Conservation (phyloP, 1,140 invertebrate genomes). For the Trichomalopsis sarcophagae region DNA sequence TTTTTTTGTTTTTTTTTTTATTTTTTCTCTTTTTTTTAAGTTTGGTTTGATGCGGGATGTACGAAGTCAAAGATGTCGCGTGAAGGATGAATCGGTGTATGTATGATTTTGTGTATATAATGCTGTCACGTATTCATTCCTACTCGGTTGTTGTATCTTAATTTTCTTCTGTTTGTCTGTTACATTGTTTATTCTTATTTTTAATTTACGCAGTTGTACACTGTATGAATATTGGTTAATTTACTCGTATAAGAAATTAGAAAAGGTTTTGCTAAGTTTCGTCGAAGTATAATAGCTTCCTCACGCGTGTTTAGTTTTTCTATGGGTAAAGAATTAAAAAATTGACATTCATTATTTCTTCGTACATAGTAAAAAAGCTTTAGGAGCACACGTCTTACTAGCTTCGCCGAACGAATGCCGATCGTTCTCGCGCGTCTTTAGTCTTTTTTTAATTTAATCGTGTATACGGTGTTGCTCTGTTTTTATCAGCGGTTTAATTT, state of each 20-base stretch:
- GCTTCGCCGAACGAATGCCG: conserved; percentile 29
- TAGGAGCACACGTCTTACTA: conserved; percentile 38
- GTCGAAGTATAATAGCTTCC: conserved; percentile 10
- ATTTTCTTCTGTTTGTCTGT: conserved; percentile 15
- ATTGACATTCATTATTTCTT: conserved; percentile 47
- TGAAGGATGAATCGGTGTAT: conserved; percentile 27
- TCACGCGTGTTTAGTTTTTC: conserved; percentile 7
- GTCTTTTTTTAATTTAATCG: not conserved
- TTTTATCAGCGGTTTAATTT: not conserved
- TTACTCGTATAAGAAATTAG: conserved; percentile 48
- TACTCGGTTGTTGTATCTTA: not conserved
- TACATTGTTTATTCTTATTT: conserved; percentile 41
- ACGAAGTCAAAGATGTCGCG: conserved; percentile 36
- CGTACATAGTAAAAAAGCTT: conserved; percentile 45
- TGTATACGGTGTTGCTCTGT: conserved; percentile 4
- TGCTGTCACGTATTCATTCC: conserved; percentile 6
- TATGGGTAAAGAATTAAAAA: conserved; percentile 44
- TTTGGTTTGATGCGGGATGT: conserved; percentile 23
- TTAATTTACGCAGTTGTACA: conserved; percentile 37
- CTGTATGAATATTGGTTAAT: conserved; percentile 44
- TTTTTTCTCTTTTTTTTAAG: conserved; percentile 34
- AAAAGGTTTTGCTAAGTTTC: conserved; percentile 43
- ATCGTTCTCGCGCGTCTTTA: conserved; percentile 12
- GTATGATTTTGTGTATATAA: conserved; percentile 11
- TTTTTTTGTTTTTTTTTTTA: not conserved